Base-by-base conservation (phyloP, 2,888 invertebrate genomes). In the Alloplasta piceator region DNA sequence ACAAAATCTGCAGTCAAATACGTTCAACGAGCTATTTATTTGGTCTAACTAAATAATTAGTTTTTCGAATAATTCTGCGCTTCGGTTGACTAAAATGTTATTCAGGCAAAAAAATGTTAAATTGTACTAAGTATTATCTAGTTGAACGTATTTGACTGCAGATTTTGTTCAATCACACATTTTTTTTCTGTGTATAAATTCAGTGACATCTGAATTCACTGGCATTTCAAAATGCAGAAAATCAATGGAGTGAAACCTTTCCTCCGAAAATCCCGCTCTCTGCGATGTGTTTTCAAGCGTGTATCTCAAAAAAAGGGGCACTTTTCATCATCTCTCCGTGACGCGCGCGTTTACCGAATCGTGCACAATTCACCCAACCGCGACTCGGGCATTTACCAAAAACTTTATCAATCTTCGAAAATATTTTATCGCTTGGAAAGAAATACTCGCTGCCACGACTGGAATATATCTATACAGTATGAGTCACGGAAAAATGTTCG, bases 361-460 rank as follows among this genome's bases (percentile, higher is more conserved):
- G 43, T 77, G 73, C 80, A 73, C 68, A 68, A 72, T 80, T 80
- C 67, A 64, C 63, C 63, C 16, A 6, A 9, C 12, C 38, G 10
- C 46, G 76, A 60, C 75, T 72, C 56, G 39, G 36, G 74, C 72
- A 68, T 72, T 73, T 80, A 61, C 58, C 63, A 48, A 48, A 73
- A 80, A 80, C 77, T 80, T 80, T 80, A 77, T 80, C 77, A 80
- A 80, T 77, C 80, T 73, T 77, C 64, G 64, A 58, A 68, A 80
- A 77, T 80, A 80, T 70, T 80, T 80, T 80, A 80, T 80, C 73
- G 77, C 38, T 72, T 10, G 77, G 76, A 77, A 80, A 52, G 61
- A 80, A 67, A 80, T 68, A 68, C 72, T 56, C n/a, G 43, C n/a
- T n/a, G n/a, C n/a, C n/a, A 52, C 38, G 50, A 52, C 50, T 6